These are phyloP conservation scores for Hyles lineata DNA, from an alignment of 2,888 invertebrate genomes.

Conservation along the genomic window DNA sequence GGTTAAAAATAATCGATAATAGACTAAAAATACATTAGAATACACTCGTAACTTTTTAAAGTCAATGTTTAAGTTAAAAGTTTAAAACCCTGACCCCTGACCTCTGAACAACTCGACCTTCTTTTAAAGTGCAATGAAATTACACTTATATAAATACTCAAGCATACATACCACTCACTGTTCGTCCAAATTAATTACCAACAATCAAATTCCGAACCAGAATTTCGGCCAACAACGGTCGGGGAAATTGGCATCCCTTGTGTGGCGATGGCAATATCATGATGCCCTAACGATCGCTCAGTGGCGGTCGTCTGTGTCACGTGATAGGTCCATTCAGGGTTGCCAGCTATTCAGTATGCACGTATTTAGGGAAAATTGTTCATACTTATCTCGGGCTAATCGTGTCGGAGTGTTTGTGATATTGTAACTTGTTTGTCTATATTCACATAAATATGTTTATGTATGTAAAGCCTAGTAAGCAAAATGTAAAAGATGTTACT, in stretches of 20 bases:
- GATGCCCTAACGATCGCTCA: constrained; percentile 16
- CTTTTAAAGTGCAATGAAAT: neutral
- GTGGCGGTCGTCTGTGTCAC: constrained; percentile 11
- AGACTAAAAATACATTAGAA: no score
- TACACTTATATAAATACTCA: neutral
- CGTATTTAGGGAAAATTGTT: no score
- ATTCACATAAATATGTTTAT: no score
- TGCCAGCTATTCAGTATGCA: neutral
- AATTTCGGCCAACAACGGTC: constrained; percentile 10
- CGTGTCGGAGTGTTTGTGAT: no score
- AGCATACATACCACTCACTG: neutral
- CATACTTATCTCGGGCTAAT: no score
- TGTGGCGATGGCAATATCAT: constrained; percentile 20
- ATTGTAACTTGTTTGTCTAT: no score
- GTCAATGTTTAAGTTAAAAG: no score
- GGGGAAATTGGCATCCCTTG: constrained; percentile 18
- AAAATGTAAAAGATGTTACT: no score
- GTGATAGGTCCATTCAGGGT: neutral
- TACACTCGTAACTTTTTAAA: no score
- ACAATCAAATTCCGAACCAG: constrained; percentile 14
- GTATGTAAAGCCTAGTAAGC: no score
- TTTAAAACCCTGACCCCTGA: no score
- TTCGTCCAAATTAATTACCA: neutral
- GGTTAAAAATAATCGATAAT: no score
- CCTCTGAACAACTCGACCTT: neutral